Evolutionary conservation across 1,140 invertebrate species (phyloP).

Genomic region (Metopolophium dirhodum): DNA sequence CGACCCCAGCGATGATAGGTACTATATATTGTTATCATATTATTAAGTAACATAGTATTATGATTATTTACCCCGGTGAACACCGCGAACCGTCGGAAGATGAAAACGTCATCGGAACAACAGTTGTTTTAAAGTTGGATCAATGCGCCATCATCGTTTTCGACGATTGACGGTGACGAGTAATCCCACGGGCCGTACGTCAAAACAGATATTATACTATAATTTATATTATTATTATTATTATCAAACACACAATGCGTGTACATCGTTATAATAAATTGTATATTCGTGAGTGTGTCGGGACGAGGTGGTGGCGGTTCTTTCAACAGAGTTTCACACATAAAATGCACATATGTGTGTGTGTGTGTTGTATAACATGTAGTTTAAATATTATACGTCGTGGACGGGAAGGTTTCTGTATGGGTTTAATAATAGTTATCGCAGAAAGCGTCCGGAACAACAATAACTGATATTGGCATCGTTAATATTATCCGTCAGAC

Average conservation of each 20-base stretch:
- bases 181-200: neutral
- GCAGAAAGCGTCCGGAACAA: constrained; percentile 2
- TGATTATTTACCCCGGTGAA: neutral
- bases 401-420: neutral
- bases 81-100: neutral
- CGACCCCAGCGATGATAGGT: too few relatives aligned
- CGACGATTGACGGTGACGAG: neutral
- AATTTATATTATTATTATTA: too few relatives aligned
- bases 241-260: neutral
- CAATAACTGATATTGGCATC: constrained; percentile 5
- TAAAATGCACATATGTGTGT: neutral
- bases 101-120: neutral
- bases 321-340: neutral
- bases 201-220: neutral
- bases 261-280: neutral
- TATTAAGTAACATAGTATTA: neutral
- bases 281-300: neutral
- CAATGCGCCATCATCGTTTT: neutral
- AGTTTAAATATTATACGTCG: neutral
- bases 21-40: too few relatives aligned
- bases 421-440: neutral
- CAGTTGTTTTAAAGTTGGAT: neutral
- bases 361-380: neutral
- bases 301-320: neutral
- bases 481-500: neutral